Evolutionary conservation across 2,113 vertebrate species (phyloP), one percentile per base, ranked within the genome.

Genomic region (Zeus faber): DNA sequence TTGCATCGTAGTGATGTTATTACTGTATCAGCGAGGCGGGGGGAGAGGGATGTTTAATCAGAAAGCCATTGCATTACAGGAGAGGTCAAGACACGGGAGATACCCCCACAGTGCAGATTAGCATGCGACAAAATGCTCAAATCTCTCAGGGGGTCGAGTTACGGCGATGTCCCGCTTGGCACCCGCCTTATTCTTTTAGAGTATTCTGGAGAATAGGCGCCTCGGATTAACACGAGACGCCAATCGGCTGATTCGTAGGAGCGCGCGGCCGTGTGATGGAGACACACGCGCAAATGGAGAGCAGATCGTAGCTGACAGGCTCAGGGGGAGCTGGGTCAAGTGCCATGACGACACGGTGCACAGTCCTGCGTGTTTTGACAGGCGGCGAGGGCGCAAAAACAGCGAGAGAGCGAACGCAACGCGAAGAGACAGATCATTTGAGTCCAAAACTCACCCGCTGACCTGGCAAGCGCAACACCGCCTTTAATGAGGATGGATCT

Each of bases 161-260:
- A 23, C 44, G 41, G 20, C 48, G 39, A 16, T 49, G 49, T 54
- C 49, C 25, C 48, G 13, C 54, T 55, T 48, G 45, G 6, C 33
- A 25, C 10, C 49, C 46, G 20, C 23, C 4, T 24, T 20, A 11
- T 46, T 47, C 57, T 22, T 35, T 54, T 68, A 46, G 54, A 49
- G 67, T 29, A 37, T 59, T n/a, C n/a, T n/a, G n/a, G 58, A 58
- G 57, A 52, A 16, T 31, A 54, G 47, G 26, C 49, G 57, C 33
- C 45, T 37, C 3, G 54, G 26, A 67, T 61, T 53, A 60, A 35
- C 10, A 50, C 9, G 10, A 29, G 14, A 17, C 47, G 29, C 33
- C 40, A 43, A 27, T n/a, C 41, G 29, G 1, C 27, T n/a, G 9
- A 10, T 45, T 46, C 9, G 27, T 37, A 35, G 20, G 6, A 23